These are phyloP conservation scores for Oreortyx pictus DNA, from an alignment of 2,797 vertebrate genomes.

Conservation along the genomic window DNA sequence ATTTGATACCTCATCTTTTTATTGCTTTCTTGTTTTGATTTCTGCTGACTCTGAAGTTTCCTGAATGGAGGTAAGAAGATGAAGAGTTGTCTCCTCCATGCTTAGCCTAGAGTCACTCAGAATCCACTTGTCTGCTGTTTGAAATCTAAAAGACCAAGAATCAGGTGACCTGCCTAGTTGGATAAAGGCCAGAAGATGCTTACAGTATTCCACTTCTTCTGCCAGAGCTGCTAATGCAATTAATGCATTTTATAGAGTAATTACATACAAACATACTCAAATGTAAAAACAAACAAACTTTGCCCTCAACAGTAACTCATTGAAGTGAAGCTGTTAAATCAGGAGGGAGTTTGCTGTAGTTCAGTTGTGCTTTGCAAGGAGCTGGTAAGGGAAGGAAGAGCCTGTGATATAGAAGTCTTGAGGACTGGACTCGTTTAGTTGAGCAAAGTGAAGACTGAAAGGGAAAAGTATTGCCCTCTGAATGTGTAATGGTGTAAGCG, in stretches of 20 bases:
- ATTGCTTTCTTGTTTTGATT: background rate
- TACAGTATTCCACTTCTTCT: background rate
- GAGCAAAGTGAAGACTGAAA: background rate
- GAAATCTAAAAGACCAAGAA: background rate
- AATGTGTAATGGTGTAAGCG: background rate
- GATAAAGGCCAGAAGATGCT: background rate
- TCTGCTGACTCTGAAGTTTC: background rate
- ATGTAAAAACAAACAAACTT: background rate
- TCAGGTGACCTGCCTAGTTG: background rate
- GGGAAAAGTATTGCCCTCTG: background rate
- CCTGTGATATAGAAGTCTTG: background rate
- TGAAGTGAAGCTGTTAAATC: constrained; percentile 12
- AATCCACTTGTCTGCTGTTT: background rate
- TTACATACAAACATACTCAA: background rate
- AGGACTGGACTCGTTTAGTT: background rate
- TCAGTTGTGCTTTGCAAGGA: background rate
- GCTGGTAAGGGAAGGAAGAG: background rate
- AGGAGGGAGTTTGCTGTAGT: background rate
- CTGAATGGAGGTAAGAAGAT: background rate
- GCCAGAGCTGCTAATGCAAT: background rate
- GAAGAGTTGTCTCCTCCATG: background rate
- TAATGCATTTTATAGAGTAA: background rate
- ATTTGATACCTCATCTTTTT: background rate
- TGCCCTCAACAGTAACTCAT: background rate
- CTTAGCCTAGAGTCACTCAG: background rate